Conservation (phyloP, 1,140 invertebrate species). For the Drosophila watanabei region DNA sequence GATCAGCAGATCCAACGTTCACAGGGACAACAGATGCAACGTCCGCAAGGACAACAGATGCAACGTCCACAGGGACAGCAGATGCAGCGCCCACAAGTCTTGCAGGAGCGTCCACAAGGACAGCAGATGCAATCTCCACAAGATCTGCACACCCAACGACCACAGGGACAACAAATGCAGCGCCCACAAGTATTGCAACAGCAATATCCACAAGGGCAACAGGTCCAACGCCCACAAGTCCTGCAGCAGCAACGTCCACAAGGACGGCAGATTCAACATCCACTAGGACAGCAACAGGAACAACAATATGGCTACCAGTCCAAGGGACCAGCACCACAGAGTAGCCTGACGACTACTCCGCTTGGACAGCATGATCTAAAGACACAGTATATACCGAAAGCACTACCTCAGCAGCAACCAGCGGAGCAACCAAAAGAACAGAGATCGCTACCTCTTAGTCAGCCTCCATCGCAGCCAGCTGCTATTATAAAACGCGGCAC, state of each 20-base stretch:
- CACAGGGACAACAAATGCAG: no score
- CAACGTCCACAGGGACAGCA: constrained; percentile 10
- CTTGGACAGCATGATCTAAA: background rate
- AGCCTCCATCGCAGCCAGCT: background rate
- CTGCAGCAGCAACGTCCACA: background rate
- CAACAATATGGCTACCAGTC: constrained; percentile 25
- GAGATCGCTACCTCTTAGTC: no score
- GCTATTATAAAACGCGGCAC: constrained; percentile 81
- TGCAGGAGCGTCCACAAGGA: background rate
- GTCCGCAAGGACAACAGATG: background rate
- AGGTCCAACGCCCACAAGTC: background rate
- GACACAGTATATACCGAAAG: background rate
- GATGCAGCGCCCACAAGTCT: no score
- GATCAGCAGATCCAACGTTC: no score
- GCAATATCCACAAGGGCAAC: background rate
- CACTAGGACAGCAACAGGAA: background rate
- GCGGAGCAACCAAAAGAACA: background rate
- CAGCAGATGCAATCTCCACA: background rate
- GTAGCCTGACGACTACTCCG: no score
- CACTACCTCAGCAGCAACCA: background rate
- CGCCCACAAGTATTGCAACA: no score
- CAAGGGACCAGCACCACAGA: background rate
- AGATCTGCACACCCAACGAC: no score
- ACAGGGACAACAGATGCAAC: constrained; percentile 10
- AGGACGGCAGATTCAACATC: background rate